Evolutionary conservation across 1,140 invertebrate species (phyloP).

Genomic region (Lordiphosa clarofinis): DNA sequence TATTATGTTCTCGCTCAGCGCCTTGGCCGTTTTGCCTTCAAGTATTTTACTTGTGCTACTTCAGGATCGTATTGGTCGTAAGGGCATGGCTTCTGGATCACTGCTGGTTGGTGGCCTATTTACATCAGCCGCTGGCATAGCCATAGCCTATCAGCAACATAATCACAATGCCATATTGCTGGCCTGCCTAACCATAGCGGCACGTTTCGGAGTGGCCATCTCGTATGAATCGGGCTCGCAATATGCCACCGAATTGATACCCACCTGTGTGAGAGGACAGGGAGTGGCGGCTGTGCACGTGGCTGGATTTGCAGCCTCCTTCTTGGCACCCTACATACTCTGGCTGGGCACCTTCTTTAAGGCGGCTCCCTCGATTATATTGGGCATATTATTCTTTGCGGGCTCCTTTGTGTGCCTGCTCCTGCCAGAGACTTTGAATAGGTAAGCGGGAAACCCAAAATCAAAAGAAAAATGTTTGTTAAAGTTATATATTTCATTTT

Average conservation of each 20-base stretch:
- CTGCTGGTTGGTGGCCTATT: conserved; percentile 82
- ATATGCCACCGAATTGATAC: conserved; percentile 85
- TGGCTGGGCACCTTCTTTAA: conserved; percentile 81
- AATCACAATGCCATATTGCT: conserved; percentile 79
- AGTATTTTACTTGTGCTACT: conserved; percentile 82
- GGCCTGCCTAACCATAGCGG: conserved; percentile 82
- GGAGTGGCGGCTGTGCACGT: conserved; percentile 82
- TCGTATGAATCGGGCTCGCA: conserved; percentile 84
- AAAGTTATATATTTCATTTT: conserved; percentile 3
- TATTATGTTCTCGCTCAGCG: conserved; percentile 82
- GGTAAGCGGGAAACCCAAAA: conserved; percentile 38
- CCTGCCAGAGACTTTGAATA: conserved; percentile 83
- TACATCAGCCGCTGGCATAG: conserved; percentile 77
- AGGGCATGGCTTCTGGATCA: conserved; percentile 82
- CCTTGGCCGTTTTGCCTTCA: conserved; percentile 82
- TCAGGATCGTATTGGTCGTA: conserved; percentile 83
- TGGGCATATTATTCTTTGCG: conserved; percentile 82
- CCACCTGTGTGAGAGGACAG: conserved; percentile 84
- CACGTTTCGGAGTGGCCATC: conserved; percentile 84
- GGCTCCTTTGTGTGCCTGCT: conserved; percentile 82
- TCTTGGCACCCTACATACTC: conserved; percentile 82
- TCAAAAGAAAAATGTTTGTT: neutral
- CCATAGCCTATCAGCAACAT: conserved; percentile 74
- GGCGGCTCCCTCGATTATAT: conserved; percentile 81
- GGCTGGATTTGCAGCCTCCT: conserved; percentile 82